phyloP scores from a whole-genome alignment of 2,888 invertebrate genomes.

The Ennomos erosarius region DNA sequence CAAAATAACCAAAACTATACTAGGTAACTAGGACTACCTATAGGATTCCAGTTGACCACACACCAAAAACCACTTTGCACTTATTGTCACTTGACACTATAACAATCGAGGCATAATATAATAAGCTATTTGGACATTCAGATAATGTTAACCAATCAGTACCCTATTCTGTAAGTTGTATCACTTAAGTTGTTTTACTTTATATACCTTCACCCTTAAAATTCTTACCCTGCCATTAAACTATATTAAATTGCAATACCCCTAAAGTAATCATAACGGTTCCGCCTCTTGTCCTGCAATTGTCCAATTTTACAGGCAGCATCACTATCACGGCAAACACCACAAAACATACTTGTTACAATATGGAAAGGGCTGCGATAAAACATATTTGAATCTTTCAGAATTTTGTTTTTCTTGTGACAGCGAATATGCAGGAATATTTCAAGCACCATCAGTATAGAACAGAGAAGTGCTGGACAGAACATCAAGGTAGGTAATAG shows the following conservation, averaged over 20 bases:
- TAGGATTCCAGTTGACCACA: too few relatives aligned
- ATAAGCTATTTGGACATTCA: too few relatives aligned
- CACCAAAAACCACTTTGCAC: too few relatives aligned
- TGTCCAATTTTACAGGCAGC: slow-evolving; percentile 87
- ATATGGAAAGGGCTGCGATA: slow-evolving; percentile 90
- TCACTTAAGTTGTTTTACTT: background rate
- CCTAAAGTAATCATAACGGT: slow-evolving; percentile 71
- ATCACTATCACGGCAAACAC: slow-evolving; percentile 86
- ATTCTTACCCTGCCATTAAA: background rate
- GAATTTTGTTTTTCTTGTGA: slow-evolving; percentile 87
- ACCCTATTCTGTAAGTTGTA: background rate
- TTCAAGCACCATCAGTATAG: slow-evolving; percentile 84
- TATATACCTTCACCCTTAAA: too few relatives aligned
- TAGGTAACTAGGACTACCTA: too few relatives aligned
- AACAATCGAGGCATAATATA: too few relatives aligned
- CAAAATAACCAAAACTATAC: too few relatives aligned
- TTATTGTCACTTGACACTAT: too few relatives aligned
- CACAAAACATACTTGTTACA: slow-evolving; percentile 88
- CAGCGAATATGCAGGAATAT: slow-evolving; percentile 87
- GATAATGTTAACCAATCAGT: too few relatives aligned
- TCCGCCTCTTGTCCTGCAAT: slow-evolving; percentile 86
- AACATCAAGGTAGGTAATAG: slow-evolving; percentile 86
- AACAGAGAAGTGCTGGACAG: slow-evolving; percentile 81
- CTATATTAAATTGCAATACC: slow-evolving; percentile 56
- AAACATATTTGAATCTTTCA: slow-evolving; percentile 84